Evolutionary conservation across 1,140 invertebrate genomes (phyloP).

Genomic region (Papilio polyxenes): DNA sequence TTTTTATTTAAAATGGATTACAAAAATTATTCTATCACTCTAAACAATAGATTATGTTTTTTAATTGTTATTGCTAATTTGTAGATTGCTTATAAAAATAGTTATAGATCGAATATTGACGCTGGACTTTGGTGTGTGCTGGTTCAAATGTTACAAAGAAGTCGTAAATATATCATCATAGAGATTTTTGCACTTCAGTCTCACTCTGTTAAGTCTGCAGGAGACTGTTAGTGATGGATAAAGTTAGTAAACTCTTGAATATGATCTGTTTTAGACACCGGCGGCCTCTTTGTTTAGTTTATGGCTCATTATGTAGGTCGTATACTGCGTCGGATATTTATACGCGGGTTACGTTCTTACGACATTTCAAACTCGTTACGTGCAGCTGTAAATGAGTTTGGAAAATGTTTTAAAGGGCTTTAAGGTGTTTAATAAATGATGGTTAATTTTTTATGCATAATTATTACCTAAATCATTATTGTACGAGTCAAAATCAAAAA

Average conservation of each 20-base stretch:
- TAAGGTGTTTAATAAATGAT: background rate
- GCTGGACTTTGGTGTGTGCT: too few species aligned
- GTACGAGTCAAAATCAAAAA: too few species aligned
- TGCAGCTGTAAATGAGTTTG: conserved; percentile 10
- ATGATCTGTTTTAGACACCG: conserved; percentile 38
- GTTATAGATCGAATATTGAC: too few species aligned
- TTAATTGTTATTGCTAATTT: too few species aligned
- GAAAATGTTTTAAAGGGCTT: conserved; percentile 5
- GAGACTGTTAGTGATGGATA: conserved; percentile 31
- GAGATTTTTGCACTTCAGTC: background rate
- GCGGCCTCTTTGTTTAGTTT: conserved; percentile 51
- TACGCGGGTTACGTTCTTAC: conserved; percentile 38
- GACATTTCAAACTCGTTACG: conserved; percentile 30
- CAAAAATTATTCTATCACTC: too few species aligned
- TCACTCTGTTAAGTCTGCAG: conserved; percentile 29
- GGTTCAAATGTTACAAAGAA: too few species aligned
- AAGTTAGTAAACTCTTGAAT: conserved; percentile 34
- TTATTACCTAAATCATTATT: background rate
- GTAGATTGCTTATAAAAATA: too few species aligned
- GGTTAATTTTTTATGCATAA: background rate
- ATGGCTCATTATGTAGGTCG: conserved; percentile 57
- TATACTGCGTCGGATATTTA: conserved; percentile 51
- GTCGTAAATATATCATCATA: background rate
- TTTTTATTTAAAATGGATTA: too few species aligned
- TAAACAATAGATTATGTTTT: too few species aligned